Conservation (phyloP, 2,113 vertebrate species). For the Hypanus sabinus region DNA sequence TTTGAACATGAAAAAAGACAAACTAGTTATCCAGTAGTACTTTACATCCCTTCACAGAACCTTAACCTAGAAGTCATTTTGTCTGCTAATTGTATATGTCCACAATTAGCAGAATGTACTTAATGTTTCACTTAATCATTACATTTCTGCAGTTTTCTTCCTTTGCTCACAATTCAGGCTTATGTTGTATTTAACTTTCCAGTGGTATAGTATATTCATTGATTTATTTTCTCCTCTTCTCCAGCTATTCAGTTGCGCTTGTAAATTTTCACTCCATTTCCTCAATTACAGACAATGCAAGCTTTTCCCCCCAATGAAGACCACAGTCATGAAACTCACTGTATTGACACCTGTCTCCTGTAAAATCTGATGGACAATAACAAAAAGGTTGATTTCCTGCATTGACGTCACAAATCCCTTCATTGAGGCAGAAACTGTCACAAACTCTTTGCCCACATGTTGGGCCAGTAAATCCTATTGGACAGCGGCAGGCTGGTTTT, state of each 20-base stretch:
- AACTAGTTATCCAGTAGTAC: background rate
- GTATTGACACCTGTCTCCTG: conserved; percentile 84
- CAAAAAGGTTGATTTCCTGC: conserved; percentile 86
- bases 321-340: conserved; percentile 62
- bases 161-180: background rate
- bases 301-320: background rate
- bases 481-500: conserved; percentile 84
- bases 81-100: background rate
- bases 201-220: background rate
- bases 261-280: background rate
- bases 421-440: conserved; percentile 79
- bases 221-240: background rate
- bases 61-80: background rate
- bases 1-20: background rate
- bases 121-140: background rate
- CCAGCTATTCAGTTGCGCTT: background rate
- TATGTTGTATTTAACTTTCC: background rate
- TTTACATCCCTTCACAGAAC: background rate
- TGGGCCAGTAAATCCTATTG: conserved; percentile 78
- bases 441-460: conserved; percentile 82
- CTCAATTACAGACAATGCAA: background rate
- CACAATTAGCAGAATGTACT: background rate
- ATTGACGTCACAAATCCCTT: conserved; percentile 80
- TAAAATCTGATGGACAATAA: conserved; percentile 78
- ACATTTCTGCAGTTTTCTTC: background rate